phyloP scores from a whole-genome alignment of 1,140 invertebrate species.

The Leptinotarsa lineolata region DNA sequence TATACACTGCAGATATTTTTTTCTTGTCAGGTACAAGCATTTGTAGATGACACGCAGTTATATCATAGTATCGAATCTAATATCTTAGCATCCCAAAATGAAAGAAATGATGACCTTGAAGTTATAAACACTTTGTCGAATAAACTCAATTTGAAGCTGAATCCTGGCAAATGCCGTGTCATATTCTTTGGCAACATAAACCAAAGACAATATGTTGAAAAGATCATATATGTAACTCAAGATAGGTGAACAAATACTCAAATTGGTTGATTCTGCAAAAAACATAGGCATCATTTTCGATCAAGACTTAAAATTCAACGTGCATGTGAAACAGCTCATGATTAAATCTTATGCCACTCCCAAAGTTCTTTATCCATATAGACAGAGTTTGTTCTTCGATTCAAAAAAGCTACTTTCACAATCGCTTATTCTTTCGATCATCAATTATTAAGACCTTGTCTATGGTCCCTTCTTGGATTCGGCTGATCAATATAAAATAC shows the following conservation, averaged over 20 bases:
- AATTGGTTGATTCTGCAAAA: too few species aligned
- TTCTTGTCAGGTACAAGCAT: too few species aligned
- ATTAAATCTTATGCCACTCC: neutral
- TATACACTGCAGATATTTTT: too few species aligned
- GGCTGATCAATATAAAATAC: too few species aligned
- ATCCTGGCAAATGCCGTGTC: constrained; percentile 10
- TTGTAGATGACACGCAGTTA: too few species aligned
- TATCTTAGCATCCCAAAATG: too few species aligned
- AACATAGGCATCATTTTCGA: constrained; percentile 12
- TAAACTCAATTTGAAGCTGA: constrained; percentile 12
- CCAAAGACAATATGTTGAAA: constrained; percentile 13
- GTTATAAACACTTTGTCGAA: constrained; percentile 12
- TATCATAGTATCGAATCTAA: too few species aligned
- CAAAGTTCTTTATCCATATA: constrained; percentile 14
- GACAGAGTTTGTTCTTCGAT: constrained; percentile 12
- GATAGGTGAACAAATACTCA: neutral
- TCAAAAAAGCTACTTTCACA: constrained; percentile 9
- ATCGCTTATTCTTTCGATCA: constrained; percentile 1
- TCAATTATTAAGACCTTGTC: constrained; percentile 12
- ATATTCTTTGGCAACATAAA: constrained; percentile 15
- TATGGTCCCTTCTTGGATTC: too few species aligned
- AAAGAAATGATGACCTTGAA: neutral
- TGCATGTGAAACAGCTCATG: constrained; percentile 10
- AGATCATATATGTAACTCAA: constrained; percentile 6
- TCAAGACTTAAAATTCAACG: constrained; percentile 10